phyloP scores from a whole-genome alignment of 2,888 invertebrate genomes.

The Cheilosia vulpina region DNA sequence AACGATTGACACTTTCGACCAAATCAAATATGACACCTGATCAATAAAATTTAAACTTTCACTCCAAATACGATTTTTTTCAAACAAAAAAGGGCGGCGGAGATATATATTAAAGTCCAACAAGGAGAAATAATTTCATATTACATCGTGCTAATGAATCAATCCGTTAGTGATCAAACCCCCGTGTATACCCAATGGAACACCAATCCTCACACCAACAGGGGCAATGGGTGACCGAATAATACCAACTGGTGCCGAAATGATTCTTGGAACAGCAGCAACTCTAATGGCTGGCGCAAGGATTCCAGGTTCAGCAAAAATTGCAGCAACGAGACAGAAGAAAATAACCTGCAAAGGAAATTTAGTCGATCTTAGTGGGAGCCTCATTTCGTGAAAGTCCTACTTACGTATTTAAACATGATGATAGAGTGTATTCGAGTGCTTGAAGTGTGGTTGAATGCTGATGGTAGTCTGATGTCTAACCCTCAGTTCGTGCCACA shows the following conservation, averaged over 20 bases:
- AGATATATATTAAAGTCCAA: neutral
- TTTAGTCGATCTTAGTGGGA: neutral
- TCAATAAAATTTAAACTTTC: too few species aligned
- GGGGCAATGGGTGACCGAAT: conserved; percentile 48
- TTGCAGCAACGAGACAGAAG: conserved; percentile 56
- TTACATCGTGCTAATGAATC: conserved; percentile 28
- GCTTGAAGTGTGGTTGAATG: neutral
- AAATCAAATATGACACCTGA: too few species aligned
- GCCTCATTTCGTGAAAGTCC: neutral
- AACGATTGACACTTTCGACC: too few species aligned
- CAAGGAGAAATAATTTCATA: neutral
- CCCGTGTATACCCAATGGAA: conserved; percentile 14
- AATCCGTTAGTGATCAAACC: conserved; percentile 26
- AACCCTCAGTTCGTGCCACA: neutral
- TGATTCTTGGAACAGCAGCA: conserved; percentile 35
- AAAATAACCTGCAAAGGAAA: conserved; percentile 44
- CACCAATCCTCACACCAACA: conserved; percentile 35
- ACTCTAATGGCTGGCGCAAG: conserved; percentile 35
- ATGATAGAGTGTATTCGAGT: neutral
- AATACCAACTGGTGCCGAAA: conserved; percentile 33
- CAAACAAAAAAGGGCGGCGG: too few species aligned
- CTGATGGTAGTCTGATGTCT: conserved; percentile 25
- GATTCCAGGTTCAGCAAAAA: conserved; percentile 63
- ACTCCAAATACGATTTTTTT: too few species aligned
- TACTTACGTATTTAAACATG: conserved; percentile 61